phyloP scores from a whole-genome alignment of 1,140 invertebrate genomes.

The Contarinia nasturtii region DNA sequence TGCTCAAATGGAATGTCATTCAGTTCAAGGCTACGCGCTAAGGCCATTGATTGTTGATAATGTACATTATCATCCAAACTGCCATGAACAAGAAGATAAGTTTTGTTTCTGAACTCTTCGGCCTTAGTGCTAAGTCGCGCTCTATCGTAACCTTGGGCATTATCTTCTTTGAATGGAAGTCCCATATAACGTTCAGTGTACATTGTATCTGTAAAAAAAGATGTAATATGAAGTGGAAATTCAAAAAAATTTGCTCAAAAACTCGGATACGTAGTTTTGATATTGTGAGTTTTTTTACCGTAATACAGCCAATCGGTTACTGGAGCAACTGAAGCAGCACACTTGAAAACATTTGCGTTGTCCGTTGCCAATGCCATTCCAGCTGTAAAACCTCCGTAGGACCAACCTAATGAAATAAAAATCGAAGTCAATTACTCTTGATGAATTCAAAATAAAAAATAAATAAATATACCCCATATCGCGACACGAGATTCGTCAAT shows the following conservation, averaged over 20 bases:
- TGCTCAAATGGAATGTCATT: conserved; percentile 74
- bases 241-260: too few species aligned
- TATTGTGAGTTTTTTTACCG: conserved; percentile 39
- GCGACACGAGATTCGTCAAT: neutral
- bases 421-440: conserved; percentile 20
- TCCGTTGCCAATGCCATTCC: conserved; percentile 65
- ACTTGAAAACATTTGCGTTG: conserved; percentile 51
- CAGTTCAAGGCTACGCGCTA: conserved; percentile 67
- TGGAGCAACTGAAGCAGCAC: conserved; percentile 87
- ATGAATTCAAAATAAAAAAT: too few species aligned
- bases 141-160: conserved; percentile 53
- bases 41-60: conserved; percentile 83
- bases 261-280: too few species aligned
- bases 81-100: conserved; percentile 75
- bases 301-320: conserved; percentile 77
- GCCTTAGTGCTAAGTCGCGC: conserved; percentile 52
- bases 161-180: conserved; percentile 48
- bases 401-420: too few species aligned
- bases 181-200: conserved; percentile 94
- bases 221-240: neutral
- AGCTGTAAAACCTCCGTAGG: conserved; percentile 81
- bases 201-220: conserved; percentile 68
- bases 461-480: too few species aligned
- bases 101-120: conserved; percentile 45
- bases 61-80: conserved; percentile 92